Percentiles rank a stretch among this genome's conserved stretches.
phyloP scores from a whole-genome alignment of 2,113 vertebrate genomes.

The Aythya baeri region DNA sequence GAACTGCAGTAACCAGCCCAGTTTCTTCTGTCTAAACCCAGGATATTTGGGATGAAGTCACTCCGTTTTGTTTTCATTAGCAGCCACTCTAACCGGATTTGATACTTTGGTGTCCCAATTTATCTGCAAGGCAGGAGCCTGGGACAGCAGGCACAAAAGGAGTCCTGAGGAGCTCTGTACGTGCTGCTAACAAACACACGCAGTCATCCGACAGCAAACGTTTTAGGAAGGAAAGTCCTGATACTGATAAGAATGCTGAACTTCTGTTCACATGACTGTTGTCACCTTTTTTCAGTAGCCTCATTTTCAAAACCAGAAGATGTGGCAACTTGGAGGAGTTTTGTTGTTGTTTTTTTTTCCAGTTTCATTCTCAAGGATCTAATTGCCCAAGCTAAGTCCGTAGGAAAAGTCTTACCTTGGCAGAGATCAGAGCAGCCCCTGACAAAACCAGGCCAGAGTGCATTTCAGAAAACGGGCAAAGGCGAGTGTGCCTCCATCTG shows the following conservation, averaged over 20 bases:
- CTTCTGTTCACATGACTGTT: neutral
- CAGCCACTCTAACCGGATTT: neutral
- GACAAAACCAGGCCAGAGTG: neutral
- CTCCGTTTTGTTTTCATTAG: neutral
- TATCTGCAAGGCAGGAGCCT: neutral
- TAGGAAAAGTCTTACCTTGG: fast-evolving
- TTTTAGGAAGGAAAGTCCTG: neutral
- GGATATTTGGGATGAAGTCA: neutral
- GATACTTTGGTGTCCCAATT: neutral
- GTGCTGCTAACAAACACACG: neutral
- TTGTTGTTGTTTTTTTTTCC: neutral
- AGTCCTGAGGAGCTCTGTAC: neutral
- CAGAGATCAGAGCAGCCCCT: neutral
- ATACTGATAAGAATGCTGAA: fast-evolving
- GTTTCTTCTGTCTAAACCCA: neutral
- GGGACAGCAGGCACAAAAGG: neutral
- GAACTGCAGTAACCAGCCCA: neutral
- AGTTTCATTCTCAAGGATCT: neutral
- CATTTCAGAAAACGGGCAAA: neutral
- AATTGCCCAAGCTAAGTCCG: fast-evolving
- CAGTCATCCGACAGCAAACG: neutral
- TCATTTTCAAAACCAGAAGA: neutral
- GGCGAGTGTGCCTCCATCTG: fast-evolving
- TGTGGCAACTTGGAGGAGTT: neutral
- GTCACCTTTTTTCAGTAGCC: neutral